A percentile compares a stretch with the other conserved stretches of the same genome.
Evolutionary conservation across 2,888 invertebrate species (phyloP).

Genomic region (Nemotelus nigrinus): DNA sequence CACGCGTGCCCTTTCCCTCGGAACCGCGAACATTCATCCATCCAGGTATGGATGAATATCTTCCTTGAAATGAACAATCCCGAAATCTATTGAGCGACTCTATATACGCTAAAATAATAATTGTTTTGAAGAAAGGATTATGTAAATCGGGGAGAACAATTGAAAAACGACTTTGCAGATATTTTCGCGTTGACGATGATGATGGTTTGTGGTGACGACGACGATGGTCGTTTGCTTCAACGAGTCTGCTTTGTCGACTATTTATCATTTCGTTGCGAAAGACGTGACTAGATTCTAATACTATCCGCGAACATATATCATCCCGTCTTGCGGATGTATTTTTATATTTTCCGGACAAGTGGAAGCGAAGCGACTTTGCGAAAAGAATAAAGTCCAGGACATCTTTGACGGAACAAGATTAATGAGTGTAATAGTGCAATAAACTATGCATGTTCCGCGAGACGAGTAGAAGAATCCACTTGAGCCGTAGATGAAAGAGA

Average conservation of each 20-base stretch:
- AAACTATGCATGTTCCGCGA: slow-evolving; percentile 14
- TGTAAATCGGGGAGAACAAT: not conserved
- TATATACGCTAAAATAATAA: not conserved
- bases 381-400: not conserved
- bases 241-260: not conserved
- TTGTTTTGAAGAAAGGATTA: not conserved
- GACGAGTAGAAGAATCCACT: not conserved
- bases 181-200: not conserved
- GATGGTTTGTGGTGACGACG: not conserved
- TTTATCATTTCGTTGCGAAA: not conserved
- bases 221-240: not conserved
- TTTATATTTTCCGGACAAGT: not conserved
- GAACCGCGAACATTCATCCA: no score
- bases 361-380: not conserved
- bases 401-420: slow-evolving; percentile 14
- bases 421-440: slow-evolving; percentile 29
- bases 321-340: not conserved
- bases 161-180: not conserved
- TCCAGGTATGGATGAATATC: no score
- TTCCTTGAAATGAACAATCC: no score
- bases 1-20: not conserved
- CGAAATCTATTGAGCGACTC: no score
- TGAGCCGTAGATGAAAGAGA: not conserved
- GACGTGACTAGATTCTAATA: not conserved
- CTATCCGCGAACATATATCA: not conserved